These are phyloP conservation scores for Drosophila kuntzei DNA, from an alignment of 2,888 invertebrate genomes.

Conservation along the genomic window DNA sequence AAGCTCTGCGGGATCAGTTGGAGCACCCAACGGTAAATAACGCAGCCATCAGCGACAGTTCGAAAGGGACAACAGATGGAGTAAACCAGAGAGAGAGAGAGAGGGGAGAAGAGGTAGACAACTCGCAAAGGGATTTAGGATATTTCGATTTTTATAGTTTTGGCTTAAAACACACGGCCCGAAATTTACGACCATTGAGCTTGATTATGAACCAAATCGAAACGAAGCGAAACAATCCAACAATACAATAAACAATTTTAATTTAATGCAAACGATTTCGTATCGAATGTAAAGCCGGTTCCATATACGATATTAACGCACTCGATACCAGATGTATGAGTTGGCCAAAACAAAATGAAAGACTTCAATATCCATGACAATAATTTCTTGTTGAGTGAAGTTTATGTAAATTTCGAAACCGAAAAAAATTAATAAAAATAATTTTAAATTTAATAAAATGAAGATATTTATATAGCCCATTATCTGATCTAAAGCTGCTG, in stretches of 20 bases:
- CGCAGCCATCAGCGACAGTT: conserved; percentile 11
- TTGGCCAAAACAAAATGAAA: conserved; percentile 21
- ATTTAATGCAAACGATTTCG: conserved; percentile 60
- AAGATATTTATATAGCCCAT: too few species aligned
- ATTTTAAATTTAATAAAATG: neutral
- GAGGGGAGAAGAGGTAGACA: neutral
- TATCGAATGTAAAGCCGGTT: conserved; percentile 49
- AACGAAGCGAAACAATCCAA: conserved; percentile 26
- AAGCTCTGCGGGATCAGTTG: conserved; percentile 79
- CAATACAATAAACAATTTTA: conserved; percentile 65
- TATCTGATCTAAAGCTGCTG: too few species aligned
- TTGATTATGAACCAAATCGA: conserved; percentile 53
- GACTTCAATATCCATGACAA: conserved; percentile 3
- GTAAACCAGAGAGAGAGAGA: neutral
- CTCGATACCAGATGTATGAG: neutral
- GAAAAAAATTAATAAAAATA: neutral
- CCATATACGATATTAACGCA: conserved; percentile 11
- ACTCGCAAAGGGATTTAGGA: conserved; percentile 66
- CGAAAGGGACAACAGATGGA: neutral
- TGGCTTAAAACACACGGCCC: conserved; percentile 42
- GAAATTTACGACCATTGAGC: conserved; percentile 60
- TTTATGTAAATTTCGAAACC: neutral
- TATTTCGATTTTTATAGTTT: conserved; percentile 67
- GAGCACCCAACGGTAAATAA: conserved; percentile 59
- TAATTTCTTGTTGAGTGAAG: neutral